phyloP scores from a whole-genome alignment of 2,888 invertebrate species.

The Trichopria drosophilae region DNA sequence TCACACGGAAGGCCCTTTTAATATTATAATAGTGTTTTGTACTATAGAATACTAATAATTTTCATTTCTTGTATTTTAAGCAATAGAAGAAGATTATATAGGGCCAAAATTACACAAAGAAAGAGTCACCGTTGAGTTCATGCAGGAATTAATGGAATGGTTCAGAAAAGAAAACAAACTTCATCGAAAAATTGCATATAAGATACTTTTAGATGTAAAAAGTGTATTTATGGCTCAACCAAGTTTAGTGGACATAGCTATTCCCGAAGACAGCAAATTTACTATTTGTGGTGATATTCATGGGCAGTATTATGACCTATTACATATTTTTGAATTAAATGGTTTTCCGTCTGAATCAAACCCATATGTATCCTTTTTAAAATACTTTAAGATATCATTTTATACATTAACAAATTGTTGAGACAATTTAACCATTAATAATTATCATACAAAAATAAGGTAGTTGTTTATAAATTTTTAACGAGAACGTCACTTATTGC shows the following conservation, averaged over 20 bases:
- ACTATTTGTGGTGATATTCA: constrained; percentile 99
- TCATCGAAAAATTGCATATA: constrained; percentile 96
- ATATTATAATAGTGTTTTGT: no score
- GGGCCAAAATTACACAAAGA: constrained; percentile 89
- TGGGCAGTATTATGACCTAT: constrained; percentile 97
- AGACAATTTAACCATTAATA: not conserved
- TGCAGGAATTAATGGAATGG: constrained; percentile 83
- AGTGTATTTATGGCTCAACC: constrained; percentile 81
- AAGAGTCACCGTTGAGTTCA: constrained; percentile 86
- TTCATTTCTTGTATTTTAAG: constrained; percentile 62
- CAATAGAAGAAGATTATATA: constrained; percentile 90
- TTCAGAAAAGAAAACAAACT: constrained; percentile 91
- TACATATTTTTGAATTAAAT: constrained; percentile 96
- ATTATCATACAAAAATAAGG: not conserved
- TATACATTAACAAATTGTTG: constrained; percentile 1
- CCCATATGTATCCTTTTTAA: constrained; percentile 76
- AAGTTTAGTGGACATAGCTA: constrained; percentile 85
- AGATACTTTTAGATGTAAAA: constrained; percentile 92
- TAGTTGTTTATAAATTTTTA: constrained; percentile 1
- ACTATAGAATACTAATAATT: not conserved
- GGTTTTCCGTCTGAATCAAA: constrained; percentile 94
- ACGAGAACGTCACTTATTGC: not conserved
- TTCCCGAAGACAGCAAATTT: constrained; percentile 86
- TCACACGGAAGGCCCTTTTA: no score
- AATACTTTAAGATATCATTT: constrained; percentile 2